These are phyloP conservation scores for Prochilodus magdalenae DNA, from an alignment of 2,113 vertebrate genomes.

Conservation along the genomic window DNA sequence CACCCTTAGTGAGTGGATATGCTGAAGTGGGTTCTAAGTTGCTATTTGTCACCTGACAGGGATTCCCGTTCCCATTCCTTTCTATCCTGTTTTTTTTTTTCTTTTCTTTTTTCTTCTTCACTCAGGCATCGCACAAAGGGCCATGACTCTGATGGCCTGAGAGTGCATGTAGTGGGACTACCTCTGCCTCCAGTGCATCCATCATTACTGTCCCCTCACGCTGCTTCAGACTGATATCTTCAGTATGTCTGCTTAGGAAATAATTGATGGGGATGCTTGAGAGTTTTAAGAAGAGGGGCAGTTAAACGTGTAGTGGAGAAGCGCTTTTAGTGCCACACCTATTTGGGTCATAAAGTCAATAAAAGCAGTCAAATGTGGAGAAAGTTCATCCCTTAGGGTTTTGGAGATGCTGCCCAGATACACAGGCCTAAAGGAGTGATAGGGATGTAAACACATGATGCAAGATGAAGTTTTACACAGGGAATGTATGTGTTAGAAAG, in stretches of 20 bases:
- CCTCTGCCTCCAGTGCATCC: slow-evolving; percentile 67
- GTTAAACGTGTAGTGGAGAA: slow-evolving; percentile 53
- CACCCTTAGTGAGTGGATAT: too few relatives aligned
- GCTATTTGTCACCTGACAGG: background rate
- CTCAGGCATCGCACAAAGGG: slow-evolving; percentile 38
- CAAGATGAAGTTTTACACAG: background rate
- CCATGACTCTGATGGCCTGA: slow-evolving; percentile 61
- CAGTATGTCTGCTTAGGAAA: slow-evolving; percentile 76
- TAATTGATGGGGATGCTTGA: slow-evolving; percentile 74
- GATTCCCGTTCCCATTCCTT: background rate
- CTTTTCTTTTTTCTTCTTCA: slow-evolving; percentile 18
- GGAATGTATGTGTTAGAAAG: background rate
- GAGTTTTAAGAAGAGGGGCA: slow-evolving; percentile 66
- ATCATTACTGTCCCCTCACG: slow-evolving; percentile 74
- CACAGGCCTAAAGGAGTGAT: background rate
- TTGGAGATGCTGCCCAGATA: background rate
- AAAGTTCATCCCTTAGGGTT: background rate
- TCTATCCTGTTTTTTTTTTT: slow-evolving; percentile 39
- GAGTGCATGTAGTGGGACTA: slow-evolving; percentile 65
- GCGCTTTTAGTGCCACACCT: slow-evolving; percentile 64
- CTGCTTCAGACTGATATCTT: slow-evolving; percentile 74
- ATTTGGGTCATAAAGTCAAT: slow-evolving; percentile 71
- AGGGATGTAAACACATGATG: background rate
- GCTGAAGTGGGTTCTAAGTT: background rate
- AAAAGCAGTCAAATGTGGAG: slow-evolving; percentile 41